Conservation (phyloP, 1,140 invertebrate genomes). For the Aradophagus sp. region DNA sequence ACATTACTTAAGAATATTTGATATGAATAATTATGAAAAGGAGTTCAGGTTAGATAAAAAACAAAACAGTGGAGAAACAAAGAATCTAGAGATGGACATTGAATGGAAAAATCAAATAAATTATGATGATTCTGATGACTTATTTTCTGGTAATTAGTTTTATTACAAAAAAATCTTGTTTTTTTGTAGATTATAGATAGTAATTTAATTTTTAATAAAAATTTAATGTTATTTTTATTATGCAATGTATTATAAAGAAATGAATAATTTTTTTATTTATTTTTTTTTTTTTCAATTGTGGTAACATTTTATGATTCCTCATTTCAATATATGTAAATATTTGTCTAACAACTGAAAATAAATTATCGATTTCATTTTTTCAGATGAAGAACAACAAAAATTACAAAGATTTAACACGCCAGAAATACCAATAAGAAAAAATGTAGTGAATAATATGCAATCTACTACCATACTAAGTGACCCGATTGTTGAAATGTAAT, state of each 20-base stretch:
- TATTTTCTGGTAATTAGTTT: constrained; percentile 39
- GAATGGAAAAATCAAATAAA: constrained; percentile 3
- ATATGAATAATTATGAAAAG: constrained; percentile 3
- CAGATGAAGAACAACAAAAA: too few relatives aligned
- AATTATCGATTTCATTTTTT: too few relatives aligned
- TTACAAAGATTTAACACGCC: too few relatives aligned
- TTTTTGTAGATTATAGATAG: too few relatives aligned
- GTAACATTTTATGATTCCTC: too few relatives aligned
- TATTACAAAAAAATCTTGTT: background rate
- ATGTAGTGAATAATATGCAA: too few relatives aligned
- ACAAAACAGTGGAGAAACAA: constrained; percentile 10
- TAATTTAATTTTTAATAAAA: constrained; percentile 2
- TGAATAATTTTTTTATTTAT: too few relatives aligned
- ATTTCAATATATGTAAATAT: too few relatives aligned
- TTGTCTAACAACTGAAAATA: too few relatives aligned
- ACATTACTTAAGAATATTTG: background rate
- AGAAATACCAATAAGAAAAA: too few relatives aligned
- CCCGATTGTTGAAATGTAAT: background rate
- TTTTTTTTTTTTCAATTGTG: too few relatives aligned
- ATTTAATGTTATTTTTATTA: constrained; percentile 3
- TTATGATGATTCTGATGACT: constrained; percentile 27
- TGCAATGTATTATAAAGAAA: background rate
- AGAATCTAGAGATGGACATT: background rate
- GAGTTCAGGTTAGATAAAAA: constrained; percentile 1
- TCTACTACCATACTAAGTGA: too few relatives aligned